These are phyloP conservation scores for Hyposmocoma kahamanoa DNA, from an alignment of 1,140 invertebrate genomes.

Conservation along the genomic window DNA sequence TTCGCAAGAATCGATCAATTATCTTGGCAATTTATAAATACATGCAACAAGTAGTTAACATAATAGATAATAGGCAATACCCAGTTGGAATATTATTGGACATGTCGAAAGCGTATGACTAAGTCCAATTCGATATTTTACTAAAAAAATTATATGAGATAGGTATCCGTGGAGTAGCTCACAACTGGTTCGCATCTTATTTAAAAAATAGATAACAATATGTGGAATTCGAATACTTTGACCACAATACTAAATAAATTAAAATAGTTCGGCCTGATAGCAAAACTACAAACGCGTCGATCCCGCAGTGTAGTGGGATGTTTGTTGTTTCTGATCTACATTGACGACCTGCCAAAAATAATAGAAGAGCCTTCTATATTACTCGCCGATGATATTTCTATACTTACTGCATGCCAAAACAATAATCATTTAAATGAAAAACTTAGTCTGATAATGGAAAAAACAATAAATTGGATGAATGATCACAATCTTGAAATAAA, in stretches of 20 bases:
- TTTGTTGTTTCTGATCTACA: background rate
- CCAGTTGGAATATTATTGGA: background rate
- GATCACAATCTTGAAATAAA: background rate
- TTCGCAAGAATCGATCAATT: conserved; percentile 4
- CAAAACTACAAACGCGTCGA: background rate
- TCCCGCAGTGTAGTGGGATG: background rate
- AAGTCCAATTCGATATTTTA: background rate
- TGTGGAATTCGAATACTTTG: background rate
- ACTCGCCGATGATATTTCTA: background rate
- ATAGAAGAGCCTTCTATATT: background rate
- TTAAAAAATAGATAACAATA: background rate
- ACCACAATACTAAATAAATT: background rate
- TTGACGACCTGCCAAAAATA: background rate
- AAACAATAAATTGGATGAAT: background rate
- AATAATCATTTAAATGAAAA: background rate
- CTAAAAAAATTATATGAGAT: background rate
- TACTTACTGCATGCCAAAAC: background rate
- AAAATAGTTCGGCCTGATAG: background rate
- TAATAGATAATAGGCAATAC: background rate
- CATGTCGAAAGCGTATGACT: background rate
- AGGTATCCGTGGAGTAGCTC: background rate
- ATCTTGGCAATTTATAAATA: conserved; percentile 5
- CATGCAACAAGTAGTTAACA: background rate
- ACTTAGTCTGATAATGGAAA: background rate
- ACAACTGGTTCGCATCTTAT: background rate